phyloP scores from a whole-genome alignment of 2,797 vertebrate genomes.

The Sciurus carolinensis region DNA sequence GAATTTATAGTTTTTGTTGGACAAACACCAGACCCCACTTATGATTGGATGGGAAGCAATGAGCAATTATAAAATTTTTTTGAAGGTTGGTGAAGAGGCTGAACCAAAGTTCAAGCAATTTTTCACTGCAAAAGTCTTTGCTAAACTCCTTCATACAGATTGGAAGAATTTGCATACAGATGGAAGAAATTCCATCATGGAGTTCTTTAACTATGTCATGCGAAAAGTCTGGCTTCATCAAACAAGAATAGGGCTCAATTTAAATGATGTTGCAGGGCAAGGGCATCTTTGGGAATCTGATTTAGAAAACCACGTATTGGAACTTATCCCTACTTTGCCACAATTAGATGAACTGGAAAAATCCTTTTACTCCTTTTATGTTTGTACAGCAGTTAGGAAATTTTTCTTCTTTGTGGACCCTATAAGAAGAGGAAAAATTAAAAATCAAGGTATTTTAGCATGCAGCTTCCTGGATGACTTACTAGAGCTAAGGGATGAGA shows the following conservation, averaged over 20 bases:
- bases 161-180: slow-evolving; percentile 93
- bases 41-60: slow-evolving; percentile 97
- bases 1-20: slow-evolving; percentile 98
- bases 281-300: slow-evolving; percentile 98
- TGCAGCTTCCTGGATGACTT: slow-evolving; percentile 99
- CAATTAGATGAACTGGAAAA: slow-evolving; percentile 98
- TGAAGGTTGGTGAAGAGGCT: slow-evolving; percentile 96
- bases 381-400: slow-evolving; percentile 98
- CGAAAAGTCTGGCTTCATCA: slow-evolving; percentile 99
- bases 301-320: slow-evolving; percentile 99
- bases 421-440: slow-evolving; percentile 98
- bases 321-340: slow-evolving; percentile 98
- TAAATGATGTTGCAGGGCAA: slow-evolving; percentile 98
- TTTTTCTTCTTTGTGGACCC: slow-evolving; percentile 99
- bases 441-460: slow-evolving; percentile 99
- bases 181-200: slow-evolving; percentile 92
- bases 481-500: slow-evolving; percentile 98
- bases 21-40: slow-evolving; percentile 98
- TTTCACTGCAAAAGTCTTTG: slow-evolving; percentile 97
- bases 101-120: slow-evolving; percentile 97
- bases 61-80: slow-evolving; percentile 97
- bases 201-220: slow-evolving; percentile 99
- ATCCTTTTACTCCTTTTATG: slow-evolving; percentile 99
- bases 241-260: slow-evolving; percentile 98
- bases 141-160: slow-evolving; percentile 96